Evolutionary conservation across 1,140 invertebrate species (phyloP).

Genomic region (Octopus sinensis): DNA sequence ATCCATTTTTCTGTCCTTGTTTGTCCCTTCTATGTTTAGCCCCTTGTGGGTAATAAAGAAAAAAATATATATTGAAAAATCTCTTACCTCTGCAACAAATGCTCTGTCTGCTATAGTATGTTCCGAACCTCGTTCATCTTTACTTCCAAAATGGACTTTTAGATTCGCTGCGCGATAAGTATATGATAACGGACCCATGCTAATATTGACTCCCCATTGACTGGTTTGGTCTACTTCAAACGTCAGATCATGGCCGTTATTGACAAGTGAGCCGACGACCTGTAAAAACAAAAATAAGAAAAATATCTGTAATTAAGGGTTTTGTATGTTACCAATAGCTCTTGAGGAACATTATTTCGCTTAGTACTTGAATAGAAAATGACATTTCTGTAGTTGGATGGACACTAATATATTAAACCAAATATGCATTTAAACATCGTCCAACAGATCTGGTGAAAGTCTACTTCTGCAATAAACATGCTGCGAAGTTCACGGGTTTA

Average conservation of each 20-base stretch:
- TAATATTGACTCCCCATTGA: neutral
- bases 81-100: constrained; percentile 4
- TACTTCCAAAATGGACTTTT: neutral
- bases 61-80: neutral
- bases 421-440: no score
- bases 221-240: neutral
- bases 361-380: no score
- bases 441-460: no score
- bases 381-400: no score
- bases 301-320: neutral
- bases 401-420: no score
- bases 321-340: no score
- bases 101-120: constrained; percentile 3
- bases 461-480: no score
- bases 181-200: neutral
- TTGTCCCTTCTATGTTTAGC: no score
- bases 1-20: no score
- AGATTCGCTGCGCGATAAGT: neutral
- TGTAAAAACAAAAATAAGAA: neutral
- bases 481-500: no score
- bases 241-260: neutral
- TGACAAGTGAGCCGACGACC: neutral
- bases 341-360: no score
- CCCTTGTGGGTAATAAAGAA: neutral
- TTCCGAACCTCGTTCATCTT: neutral